Evolutionary conservation across 2,113 vertebrate species (phyloP).

Genomic region (Psammodynastes pulverulentus): DNA sequence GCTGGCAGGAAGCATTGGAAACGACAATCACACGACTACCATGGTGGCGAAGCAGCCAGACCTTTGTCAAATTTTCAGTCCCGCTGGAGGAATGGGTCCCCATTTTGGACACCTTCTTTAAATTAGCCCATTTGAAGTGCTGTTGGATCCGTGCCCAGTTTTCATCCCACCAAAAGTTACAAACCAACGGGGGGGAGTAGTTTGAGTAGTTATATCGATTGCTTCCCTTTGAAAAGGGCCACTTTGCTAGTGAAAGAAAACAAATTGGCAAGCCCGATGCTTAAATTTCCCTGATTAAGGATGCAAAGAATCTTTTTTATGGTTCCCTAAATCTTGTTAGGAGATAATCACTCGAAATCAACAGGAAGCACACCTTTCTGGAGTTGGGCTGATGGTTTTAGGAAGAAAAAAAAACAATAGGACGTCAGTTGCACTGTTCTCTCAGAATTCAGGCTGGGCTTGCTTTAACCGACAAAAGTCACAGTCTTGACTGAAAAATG

Average conservation of each 20-base stretch:
- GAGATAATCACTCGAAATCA: not conserved
- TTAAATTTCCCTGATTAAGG: not conserved
- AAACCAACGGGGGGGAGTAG: not conserved
- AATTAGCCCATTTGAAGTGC: not conserved
- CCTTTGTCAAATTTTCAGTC: not conserved
- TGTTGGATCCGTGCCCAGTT: not conserved
- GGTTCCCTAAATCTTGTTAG: not conserved
- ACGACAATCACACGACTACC: not conserved
- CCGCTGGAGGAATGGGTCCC: not conserved
- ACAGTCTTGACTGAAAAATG: not conserved
- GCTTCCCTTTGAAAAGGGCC: constrained; percentile 2
- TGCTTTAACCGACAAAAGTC: constrained; percentile 3
- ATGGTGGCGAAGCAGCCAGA: not conserved
- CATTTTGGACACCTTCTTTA: not conserved
- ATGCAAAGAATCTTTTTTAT: not conserved
- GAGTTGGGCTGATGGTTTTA: not conserved
- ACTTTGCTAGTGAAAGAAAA: not conserved
- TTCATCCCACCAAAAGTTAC: not conserved
- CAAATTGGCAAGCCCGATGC: not conserved
- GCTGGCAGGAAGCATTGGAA: not conserved
- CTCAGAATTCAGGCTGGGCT: not conserved
- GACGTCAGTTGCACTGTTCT: not conserved
- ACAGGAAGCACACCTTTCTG: constrained; percentile 17
- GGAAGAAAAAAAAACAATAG: not conserved
- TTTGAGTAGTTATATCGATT: not conserved